Conservation (phyloP, 2,113 vertebrate genomes). For the Odocoileus hemionus region DNA sequence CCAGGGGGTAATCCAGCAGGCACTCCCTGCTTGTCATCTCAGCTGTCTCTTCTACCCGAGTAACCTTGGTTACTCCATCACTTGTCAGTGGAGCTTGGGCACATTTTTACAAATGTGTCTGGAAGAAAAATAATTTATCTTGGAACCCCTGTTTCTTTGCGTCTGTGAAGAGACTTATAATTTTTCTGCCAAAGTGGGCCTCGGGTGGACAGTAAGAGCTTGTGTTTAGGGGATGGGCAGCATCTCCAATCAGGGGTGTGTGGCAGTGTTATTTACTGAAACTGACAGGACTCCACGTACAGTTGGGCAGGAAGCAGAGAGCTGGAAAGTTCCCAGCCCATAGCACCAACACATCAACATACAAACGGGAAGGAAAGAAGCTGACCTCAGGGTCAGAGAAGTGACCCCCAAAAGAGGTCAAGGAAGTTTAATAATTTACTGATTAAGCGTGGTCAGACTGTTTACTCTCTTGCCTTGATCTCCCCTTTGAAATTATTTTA, state of each 20-base stretch:
- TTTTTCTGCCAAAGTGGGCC: constrained; percentile 13
- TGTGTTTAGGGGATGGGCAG: background rate
- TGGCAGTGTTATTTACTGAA: background rate
- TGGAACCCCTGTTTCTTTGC: background rate
- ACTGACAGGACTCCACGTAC: background rate
- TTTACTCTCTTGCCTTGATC: background rate
- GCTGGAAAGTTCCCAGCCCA: background rate
- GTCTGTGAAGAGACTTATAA: constrained; percentile 3
- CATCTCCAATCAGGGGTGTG: background rate
- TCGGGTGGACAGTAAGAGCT: background rate
- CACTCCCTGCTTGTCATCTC: background rate
- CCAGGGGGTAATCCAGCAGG: background rate
- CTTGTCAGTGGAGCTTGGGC: background rate
- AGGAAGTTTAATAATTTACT: background rate
- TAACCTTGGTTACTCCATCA: background rate
- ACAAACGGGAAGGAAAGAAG: background rate
- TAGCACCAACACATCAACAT: background rate
- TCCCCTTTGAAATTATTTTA: background rate
- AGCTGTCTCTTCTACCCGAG: background rate
- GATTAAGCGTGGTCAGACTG: background rate
- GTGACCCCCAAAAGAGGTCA: background rate
- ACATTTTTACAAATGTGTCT: constrained; percentile 58
- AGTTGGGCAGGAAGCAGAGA: background rate
- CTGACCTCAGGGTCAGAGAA: background rate
- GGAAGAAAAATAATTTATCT: constrained; percentile 58